Evolutionary conservation across 2,113 vertebrate genomes (phyloP).

Genomic region (Zosterops lateralis): DNA sequence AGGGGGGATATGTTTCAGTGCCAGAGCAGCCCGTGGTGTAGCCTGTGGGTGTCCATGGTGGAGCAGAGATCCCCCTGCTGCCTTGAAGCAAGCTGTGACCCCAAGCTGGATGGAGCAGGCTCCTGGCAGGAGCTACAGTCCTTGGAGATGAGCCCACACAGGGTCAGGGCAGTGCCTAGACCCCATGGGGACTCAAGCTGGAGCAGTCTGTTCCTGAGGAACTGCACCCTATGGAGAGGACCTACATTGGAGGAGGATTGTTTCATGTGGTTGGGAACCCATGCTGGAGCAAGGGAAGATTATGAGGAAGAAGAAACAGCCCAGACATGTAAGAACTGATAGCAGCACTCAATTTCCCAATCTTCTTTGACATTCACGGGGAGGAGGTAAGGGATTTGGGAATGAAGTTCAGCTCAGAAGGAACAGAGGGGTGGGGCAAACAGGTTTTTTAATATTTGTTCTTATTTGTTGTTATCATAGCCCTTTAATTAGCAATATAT

Average conservation of each 20-base stretch:
- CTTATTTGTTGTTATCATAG: neutral
- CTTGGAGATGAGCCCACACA: neutral
- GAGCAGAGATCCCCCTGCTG: neutral
- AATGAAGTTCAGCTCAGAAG: neutral
- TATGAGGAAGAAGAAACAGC: neutral
- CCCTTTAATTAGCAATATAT: neutral
- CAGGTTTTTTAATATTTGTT: neutral
- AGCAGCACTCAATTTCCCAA: fast-evolving
- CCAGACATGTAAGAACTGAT: neutral
- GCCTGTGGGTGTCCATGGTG: fast-evolving
- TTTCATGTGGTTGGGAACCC: neutral
- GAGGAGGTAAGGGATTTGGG: neutral
- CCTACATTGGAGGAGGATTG: neutral
- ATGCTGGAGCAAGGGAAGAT: neutral
- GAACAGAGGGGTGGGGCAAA: neutral
- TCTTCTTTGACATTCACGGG: fast-evolving
- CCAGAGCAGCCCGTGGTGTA: fast-evolving
- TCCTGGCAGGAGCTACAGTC: neutral
- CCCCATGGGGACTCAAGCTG: neutral
- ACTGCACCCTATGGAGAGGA: neutral
- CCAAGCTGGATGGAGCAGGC: fast-evolving
- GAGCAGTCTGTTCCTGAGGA: neutral
- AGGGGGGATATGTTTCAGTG: fast-evolving
- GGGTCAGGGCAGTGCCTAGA: neutral
- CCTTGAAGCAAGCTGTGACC: neutral